Evolutionary conservation across 2,113 vertebrate species (phyloP).

Genomic region (Dendrocopos noguchii): DNA sequence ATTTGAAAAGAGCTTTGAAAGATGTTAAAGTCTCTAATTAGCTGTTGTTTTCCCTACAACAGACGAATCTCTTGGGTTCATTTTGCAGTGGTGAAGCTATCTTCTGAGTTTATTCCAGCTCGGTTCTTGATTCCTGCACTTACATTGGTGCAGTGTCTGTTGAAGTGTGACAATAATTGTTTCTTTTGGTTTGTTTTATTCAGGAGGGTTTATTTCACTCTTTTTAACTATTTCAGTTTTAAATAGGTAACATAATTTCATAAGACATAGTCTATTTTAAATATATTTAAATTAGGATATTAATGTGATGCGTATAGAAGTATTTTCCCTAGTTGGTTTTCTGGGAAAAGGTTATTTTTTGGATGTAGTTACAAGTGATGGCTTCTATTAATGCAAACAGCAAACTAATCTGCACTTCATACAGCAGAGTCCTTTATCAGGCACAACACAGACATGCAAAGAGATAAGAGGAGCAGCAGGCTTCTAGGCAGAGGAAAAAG

Average conservation of each 20-base stretch:
- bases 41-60: neutral
- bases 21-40: neutral
- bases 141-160: neutral
- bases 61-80: neutral
- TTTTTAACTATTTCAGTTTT: neutral
- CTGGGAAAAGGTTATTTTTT: slow-evolving; percentile 12
- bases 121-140: neutral
- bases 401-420: slow-evolving; percentile 36
- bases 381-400: neutral
- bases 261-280: neutral
- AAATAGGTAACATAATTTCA: neutral
- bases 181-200: neutral
- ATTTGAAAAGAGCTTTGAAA: neutral
- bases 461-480: slow-evolving; percentile 23
- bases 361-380: neutral
- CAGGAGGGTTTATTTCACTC: neutral
- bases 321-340: neutral
- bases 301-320: neutral
- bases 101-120: neutral
- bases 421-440: slow-evolving; percentile 34
- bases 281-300: neutral
- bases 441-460: neutral
- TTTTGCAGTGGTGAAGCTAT: neutral
- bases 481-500: neutral
- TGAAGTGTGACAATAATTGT: neutral